These are phyloP conservation scores for Brachionus rubens DNA, from an alignment of 1,140 invertebrate species.

Conservation along the genomic window DNA sequence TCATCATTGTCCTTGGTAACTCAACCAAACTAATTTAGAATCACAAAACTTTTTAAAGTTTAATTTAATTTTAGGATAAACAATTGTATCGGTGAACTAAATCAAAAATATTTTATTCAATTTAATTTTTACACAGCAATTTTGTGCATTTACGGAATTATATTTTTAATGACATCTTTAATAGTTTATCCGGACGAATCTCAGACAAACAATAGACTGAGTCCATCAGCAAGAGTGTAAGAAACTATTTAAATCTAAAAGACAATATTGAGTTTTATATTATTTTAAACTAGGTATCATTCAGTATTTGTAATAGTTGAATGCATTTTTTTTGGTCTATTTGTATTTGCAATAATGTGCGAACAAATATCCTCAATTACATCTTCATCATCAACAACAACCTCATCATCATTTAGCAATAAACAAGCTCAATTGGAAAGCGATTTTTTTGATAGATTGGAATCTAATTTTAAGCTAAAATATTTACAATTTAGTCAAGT, in stretches of 20 bases:
- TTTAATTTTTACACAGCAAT: constrained; percentile 40
- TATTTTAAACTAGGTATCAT: background rate
- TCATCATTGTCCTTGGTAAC: constrained; percentile 32
- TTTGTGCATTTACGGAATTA: constrained; percentile 14
- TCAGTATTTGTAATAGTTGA: constrained; percentile 26
- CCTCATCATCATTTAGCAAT: background rate
- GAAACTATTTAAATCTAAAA: no score
- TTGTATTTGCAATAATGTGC: constrained; percentile 26
- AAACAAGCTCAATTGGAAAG: background rate
- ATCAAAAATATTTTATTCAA: constrained; percentile 38
- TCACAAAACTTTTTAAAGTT: background rate
- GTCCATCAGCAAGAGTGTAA: background rate
- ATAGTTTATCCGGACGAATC: constrained; percentile 2
- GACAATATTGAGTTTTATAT: no score
- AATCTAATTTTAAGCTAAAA: background rate
- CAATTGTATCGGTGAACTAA: constrained; percentile 27
- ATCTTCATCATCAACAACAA: no score
- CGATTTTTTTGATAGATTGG: background rate
- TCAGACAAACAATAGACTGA: background rate
- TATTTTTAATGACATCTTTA: constrained; percentile 6
- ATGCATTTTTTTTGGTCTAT: constrained; percentile 1
- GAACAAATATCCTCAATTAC: constrained; percentile 25
- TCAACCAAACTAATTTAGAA: background rate
- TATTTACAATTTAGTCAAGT: constrained; percentile 24
- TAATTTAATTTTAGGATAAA: constrained; percentile 3